Evolutionary conservation across 2,113 vertebrate genomes (phyloP), one percentile per base, ranked within the genome.

Genomic region (Hyperopisus bebe): DNA sequence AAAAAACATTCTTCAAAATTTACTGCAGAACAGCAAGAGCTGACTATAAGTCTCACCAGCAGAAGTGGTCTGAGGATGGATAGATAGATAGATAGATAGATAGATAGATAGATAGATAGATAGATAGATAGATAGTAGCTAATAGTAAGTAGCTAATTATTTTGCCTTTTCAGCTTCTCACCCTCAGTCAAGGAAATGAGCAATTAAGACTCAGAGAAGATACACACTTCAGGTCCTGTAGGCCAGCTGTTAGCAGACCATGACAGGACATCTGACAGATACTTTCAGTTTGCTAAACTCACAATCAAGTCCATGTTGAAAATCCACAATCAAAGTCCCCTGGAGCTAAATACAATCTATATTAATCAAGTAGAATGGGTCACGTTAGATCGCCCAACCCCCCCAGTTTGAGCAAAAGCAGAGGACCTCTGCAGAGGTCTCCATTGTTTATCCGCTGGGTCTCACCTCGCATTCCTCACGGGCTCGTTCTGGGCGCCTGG

Each of bases 281-380:
- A 70, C 3, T 31, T 70, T 31, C 62, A 13, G 9, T 70, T 70
- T 70, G 62, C 62, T 31, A 4, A 70, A 31, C n/a, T 31, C 27
- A 31, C 35, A 42, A 19, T 19, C 15, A 47, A 50, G 6, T 50
- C 27, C 46, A 48, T 11, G n/a, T 27, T 50, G 9, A 15, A 85
- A 27, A 50, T 85, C 83, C 24, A 85, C 46, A 50, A 48, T 50
- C 19, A 85, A 27, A 85, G 24, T 84, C 35, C 24, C 88, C 89
- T 89, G 82, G 24, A 86, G 91, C 70, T 70, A 21, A 39, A 46
- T 46, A 9, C 74, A 70, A 84, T 90, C 86, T 89, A 90, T 87
- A 66, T 89, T 88, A 92, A 94, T 94, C 90, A 89, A 90, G 88
- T 31, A 31, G 39, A 53, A 53, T 19, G 85, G 50, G 48, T 53